Evolutionary conservation across 2,113 vertebrate genomes (phyloP).

Genomic region (Danionella cerebrum): DNA sequence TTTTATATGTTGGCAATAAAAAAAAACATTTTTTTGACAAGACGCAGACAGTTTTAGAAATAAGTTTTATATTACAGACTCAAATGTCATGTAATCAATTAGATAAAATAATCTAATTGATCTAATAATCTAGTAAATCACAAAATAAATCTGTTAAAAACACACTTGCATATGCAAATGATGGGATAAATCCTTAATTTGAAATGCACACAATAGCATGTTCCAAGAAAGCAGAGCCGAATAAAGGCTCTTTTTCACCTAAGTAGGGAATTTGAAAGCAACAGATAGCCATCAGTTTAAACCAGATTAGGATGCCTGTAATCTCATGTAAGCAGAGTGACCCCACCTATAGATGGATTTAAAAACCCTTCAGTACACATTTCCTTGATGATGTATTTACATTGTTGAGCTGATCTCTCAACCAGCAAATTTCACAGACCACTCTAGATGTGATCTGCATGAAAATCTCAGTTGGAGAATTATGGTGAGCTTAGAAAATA

Average conservation of each 20-base stretch:
- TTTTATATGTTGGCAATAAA: too few species aligned
- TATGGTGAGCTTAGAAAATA: too few species aligned
- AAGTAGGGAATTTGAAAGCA: background rate
- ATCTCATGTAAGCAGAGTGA: background rate
- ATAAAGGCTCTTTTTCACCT: background rate
- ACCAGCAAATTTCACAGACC: background rate
- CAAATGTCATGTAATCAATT: too few species aligned
- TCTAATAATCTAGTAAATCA: too few species aligned
- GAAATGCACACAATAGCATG: background rate
- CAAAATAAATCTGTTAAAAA: background rate
- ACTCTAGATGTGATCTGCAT: too few species aligned
- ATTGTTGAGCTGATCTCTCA: background rate
- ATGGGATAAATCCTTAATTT: background rate
- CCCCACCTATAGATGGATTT: background rate
- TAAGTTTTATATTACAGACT: too few species aligned
- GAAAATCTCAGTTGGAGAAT: too few species aligned
- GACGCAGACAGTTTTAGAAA: too few species aligned
- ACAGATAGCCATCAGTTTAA: background rate
- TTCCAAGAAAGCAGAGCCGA: background rate
- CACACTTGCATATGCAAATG: too few species aligned
- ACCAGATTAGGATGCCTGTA: background rate
- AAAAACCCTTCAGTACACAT: background rate
- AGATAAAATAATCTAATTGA: too few species aligned
- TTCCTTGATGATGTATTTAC: background rate
- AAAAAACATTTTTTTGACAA: too few species aligned